These are phyloP conservation scores for Esox niger DNA, from an alignment of 2,113 vertebrate genomes.

Conservation along the genomic window DNA sequence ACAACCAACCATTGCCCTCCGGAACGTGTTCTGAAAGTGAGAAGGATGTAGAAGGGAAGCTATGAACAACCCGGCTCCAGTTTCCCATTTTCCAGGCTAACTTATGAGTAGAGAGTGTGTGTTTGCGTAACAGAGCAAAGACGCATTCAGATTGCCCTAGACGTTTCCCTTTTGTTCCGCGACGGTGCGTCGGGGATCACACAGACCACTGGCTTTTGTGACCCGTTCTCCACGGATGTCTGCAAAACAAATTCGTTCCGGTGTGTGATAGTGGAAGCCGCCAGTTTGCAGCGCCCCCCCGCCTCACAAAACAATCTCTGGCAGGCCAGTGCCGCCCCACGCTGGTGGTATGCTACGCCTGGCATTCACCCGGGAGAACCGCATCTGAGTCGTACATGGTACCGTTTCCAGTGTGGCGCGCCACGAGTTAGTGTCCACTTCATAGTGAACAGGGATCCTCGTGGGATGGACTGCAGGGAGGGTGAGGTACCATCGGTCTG, in stretches of 20 bases:
- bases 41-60: no score
- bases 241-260: constrained; percentile 29
- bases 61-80: no score
- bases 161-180: no score
- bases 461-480: background rate
- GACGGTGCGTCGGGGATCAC: no score
- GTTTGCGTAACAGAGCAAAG: no score
- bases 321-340: constrained; percentile 44
- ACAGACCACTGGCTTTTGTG: background rate
- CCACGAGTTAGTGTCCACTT: no score
- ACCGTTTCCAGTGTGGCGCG: no score
- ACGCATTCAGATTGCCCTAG: no score
- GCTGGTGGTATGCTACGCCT: constrained; percentile 64
- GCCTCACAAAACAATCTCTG: constrained; percentile 52
- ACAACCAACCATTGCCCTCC: no score
- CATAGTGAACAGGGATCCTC: no score
- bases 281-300: constrained; percentile 34
- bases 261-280: constrained; percentile 32
- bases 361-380: constrained; percentile 51
- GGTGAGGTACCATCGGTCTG: constrained; percentile 64
- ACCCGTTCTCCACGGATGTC: constrained; percentile 34
- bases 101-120: background rate
- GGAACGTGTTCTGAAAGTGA: no score
- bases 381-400: constrained; percentile 1
- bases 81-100: background rate